phyloP scores from a whole-genome alignment of 2,113 vertebrate species.

The Lophochroa leadbeateri region DNA sequence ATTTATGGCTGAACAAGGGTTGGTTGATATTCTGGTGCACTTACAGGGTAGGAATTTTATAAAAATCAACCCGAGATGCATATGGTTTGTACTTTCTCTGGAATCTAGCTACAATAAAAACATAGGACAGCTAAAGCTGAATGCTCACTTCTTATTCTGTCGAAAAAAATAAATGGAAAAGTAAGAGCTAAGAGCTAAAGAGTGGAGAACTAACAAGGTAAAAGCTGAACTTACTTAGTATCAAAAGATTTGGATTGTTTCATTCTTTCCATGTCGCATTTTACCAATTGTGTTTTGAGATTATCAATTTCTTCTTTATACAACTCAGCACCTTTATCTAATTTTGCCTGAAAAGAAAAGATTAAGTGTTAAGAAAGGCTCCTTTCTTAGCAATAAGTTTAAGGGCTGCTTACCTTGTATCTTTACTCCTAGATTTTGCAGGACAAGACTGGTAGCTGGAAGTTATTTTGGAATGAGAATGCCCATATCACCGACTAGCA shows the following conservation, averaged over 20 bases:
- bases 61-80: neutral
- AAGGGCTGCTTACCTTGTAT: neutral
- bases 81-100: neutral
- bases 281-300: slow-evolving; percentile 79
- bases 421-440: neutral
- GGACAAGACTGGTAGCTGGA: neutral
- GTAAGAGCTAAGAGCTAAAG: neutral
- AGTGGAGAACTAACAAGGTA: neutral
- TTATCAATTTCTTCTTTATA: slow-evolving; percentile 80
- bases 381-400: neutral
- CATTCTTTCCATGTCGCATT: slow-evolving; percentile 80
- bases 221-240: slow-evolving; percentile 77
- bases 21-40: neutral
- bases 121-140: neutral
- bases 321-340: slow-evolving; percentile 71
- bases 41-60: neutral
- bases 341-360: slow-evolving; percentile 57
- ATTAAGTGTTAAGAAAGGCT: neutral
- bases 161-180: neutral
- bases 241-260: slow-evolving; percentile 75
- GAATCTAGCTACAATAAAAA: neutral
- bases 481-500: neutral
- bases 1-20: neutral
- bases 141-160: neutral
- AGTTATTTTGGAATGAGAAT: neutral